These are phyloP conservation scores for Prunella fulvescens DNA, from an alignment of 2,113 vertebrate genomes.

Conservation along the genomic window DNA sequence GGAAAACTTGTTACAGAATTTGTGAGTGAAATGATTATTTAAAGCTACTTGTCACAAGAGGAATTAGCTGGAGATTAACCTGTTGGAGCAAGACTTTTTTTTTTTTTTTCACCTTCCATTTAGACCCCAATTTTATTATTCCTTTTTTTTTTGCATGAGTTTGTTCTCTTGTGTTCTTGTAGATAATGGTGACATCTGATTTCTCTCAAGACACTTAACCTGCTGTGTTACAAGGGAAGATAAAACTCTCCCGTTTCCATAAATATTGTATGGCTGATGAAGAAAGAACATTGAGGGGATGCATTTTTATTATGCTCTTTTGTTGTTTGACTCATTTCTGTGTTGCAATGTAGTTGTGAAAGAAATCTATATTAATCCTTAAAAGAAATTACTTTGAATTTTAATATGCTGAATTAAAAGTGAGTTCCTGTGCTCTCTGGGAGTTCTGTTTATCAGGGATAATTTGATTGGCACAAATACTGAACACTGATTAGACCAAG, in stretches of 20 bases:
- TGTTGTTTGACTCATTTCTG: neutral
- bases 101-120: neutral
- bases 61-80: constrained; percentile 10
- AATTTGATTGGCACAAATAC: neutral
- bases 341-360: neutral
- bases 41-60: neutral
- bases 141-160: neutral
- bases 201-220: neutral
- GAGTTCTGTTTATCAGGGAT: neutral
- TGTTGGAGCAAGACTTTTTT: neutral
- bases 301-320: neutral
- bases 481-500: neutral
- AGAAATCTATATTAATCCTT: neutral
- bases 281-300: neutral
- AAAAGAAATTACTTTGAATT: neutral
- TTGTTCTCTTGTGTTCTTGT: neutral
- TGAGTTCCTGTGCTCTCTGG: accelerated
- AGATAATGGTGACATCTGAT: neutral
- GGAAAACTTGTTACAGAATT: constrained; percentile 3
- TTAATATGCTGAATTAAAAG: neutral
- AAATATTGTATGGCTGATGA: neutral
- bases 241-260: neutral
- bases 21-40: constrained; percentile 17
- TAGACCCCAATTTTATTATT: neutral
- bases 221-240: neutral